These are phyloP conservation scores for Sitta carolinensis DNA, from an alignment of 2,797 vertebrate species.

Conservation along the genomic window DNA sequence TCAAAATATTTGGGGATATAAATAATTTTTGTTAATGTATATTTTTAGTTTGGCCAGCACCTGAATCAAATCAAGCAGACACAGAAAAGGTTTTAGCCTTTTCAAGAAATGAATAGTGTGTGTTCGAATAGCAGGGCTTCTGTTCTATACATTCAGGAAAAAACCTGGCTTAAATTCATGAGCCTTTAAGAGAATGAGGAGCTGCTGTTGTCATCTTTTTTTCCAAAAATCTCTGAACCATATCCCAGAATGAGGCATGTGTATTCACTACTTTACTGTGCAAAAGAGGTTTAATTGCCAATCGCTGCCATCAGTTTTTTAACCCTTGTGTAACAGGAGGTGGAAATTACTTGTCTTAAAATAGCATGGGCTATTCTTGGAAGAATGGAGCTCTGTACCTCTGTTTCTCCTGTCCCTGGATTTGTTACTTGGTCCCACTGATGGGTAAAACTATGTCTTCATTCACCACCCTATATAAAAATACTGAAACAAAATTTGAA, in stretches of 20 bases:
- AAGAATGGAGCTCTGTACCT: neutral
- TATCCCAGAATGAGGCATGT: neutral
- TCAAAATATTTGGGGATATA: neutral
- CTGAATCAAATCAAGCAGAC: neutral
- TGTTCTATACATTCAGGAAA: neutral
- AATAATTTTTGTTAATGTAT: neutral
- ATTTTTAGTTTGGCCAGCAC: neutral
- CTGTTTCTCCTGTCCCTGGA: accelerated
- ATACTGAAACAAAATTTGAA: neutral
- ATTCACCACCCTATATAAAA: neutral
- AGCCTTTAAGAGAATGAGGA: neutral
- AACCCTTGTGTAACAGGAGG: neutral
- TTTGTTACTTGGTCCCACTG: neutral
- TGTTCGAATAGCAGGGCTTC: neutral
- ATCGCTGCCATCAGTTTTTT: neutral
- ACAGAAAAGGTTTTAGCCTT: neutral
- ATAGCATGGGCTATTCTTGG: neutral
- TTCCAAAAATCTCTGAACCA: neutral
- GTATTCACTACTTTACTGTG: neutral
- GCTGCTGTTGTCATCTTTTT: neutral
- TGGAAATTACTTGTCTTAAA: neutral
- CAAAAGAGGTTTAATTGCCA: neutral
- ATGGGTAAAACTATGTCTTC: neutral
- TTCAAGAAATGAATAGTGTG: neutral
- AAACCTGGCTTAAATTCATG: neutral